Conservation (phyloP, 2,113 vertebrate species). For the Okapia johnstoni region DNA sequence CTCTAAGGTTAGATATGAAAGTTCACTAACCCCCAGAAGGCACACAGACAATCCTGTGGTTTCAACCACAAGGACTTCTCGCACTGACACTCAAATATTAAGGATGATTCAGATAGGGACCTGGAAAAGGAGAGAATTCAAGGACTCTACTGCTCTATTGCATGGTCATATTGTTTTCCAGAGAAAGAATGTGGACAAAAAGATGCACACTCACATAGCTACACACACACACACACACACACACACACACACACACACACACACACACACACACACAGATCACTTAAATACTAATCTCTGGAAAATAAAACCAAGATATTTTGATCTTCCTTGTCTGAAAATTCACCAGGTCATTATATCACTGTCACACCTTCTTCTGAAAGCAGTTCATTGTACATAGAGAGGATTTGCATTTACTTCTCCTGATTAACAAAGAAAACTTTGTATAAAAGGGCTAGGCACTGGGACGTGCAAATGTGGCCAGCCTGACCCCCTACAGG, state of each 20-base stretch:
- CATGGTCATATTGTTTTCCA: not conserved
- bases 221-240: not conserved
- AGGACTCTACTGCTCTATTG: not conserved
- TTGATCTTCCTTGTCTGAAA: constrained; percentile 39
- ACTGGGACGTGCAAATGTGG: constrained; percentile 58
- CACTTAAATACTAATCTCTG: constrained; percentile 22
- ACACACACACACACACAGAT: not conserved
- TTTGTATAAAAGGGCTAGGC: constrained; percentile 59
- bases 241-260: not conserved
- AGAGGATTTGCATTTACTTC: constrained; percentile 70
- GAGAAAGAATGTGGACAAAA: not conserved
- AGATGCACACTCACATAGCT: not conserved
- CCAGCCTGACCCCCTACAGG: constrained; percentile 47
- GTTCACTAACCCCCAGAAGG: not conserved
- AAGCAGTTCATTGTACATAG: constrained; percentile 59
- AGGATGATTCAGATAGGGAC: not conserved
- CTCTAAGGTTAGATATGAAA: not conserved
- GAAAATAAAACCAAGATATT: constrained; percentile 56
- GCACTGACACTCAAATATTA: not conserved
- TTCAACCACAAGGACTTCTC: not conserved
- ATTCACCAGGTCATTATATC: constrained; percentile 58
- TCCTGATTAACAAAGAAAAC: constrained; percentile 75
- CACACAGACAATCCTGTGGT: not conserved
- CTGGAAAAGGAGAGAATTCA: not conserved
- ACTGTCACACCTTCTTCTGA: constrained; percentile 68